Evolutionary conservation across 2,888 invertebrate species (phyloP), one percentile per base, ranked within the genome.

Genomic region (Cyclophora albipunctata): DNA sequence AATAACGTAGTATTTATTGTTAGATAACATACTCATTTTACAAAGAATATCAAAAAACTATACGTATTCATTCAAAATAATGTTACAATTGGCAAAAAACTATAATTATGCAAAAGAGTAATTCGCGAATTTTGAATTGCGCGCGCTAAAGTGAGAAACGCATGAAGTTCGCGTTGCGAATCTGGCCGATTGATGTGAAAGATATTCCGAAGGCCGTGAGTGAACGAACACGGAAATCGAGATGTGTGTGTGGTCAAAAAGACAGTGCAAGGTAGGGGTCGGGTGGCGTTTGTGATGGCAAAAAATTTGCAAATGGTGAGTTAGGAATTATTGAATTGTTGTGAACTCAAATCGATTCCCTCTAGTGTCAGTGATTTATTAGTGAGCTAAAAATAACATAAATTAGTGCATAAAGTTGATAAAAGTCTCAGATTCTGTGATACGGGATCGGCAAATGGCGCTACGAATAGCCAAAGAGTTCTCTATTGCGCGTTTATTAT

Each of bases 241-340:
- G 89, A 89, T 87, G 88, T 86, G 88, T 88, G 89, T 89, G 89
- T 89, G 89, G 89, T 89, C 89, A 87, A 88, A 91, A 91, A 91
- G 90, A 91, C 91, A 91, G 91, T 91, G 92, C 91, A 92, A 91
- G 91, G 91, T 91, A 91, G 92, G 92, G 91, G 92, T 91, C 92
- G 92, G 91, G 92, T 92, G 92, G 92, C 92, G 91, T 91, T 89
- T 92, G 93, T 92, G 91, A 93, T 93, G 93, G 92, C 92, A 92
- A 92, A 92, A 91, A 84, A 91, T 91, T 92, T 91, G 91, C 91
- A 90, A 92, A 91, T 92, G 93, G 93, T 93, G 91, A 93, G 93
- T 92, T 90, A 90, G 89, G 87, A 84, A 79, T 73, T 82, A 81
- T 77, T 82, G 79, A 75, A 69, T 75, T 77, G 75, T 75, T 72